Evolutionary conservation across 1,140 invertebrate species (phyloP).

Genomic region (Cheumatopsyche charites): DNA sequence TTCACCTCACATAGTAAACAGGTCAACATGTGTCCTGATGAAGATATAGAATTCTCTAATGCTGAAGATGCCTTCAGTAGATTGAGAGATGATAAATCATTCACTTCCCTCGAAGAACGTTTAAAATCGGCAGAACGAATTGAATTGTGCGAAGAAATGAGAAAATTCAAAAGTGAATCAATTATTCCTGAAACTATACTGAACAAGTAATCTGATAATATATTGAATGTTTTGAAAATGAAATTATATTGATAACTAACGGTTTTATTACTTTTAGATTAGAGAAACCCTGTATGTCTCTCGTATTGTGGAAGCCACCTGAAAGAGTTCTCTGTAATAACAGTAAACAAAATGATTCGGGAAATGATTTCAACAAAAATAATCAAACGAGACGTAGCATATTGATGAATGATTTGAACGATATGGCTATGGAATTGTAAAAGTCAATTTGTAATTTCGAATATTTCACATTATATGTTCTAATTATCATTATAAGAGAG

Average conservation of each 20-base stretch:
- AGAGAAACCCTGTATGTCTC: slow-evolving; percentile 74
- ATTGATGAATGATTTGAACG: slow-evolving; percentile 29
- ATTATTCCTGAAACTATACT: slow-evolving; percentile 66
- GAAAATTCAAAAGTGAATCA: slow-evolving; percentile 66
- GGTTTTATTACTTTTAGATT: slow-evolving; percentile 52
- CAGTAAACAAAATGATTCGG: slow-evolving; percentile 15
- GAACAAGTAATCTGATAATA: slow-evolving; percentile 58
- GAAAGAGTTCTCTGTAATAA: slow-evolving; percentile 55
- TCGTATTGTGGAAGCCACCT: slow-evolving; percentile 78
- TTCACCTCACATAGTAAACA: slow-evolving; percentile 51
- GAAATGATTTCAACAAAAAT: slow-evolving; percentile 37
- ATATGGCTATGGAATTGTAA: slow-evolving; percentile 46
- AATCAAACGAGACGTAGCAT: slow-evolving; percentile 35
- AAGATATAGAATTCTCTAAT: slow-evolving; percentile 10
- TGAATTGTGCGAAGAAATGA: slow-evolving; percentile 73
- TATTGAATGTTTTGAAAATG: neutral
- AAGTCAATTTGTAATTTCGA: neutral
- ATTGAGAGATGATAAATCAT: slow-evolving; percentile 51
- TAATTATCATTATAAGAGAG: too few relatives aligned
- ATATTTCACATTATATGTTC: too few relatives aligned
- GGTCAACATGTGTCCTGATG: neutral
- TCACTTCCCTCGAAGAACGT: slow-evolving; percentile 55
- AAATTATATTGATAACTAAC: neutral
- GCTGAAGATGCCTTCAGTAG: slow-evolving; percentile 49
- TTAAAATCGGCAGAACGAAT: slow-evolving; percentile 64